Evolutionary conservation across 1,140 invertebrate species (phyloP).

Genomic region (Anastrepha obliqua): DNA sequence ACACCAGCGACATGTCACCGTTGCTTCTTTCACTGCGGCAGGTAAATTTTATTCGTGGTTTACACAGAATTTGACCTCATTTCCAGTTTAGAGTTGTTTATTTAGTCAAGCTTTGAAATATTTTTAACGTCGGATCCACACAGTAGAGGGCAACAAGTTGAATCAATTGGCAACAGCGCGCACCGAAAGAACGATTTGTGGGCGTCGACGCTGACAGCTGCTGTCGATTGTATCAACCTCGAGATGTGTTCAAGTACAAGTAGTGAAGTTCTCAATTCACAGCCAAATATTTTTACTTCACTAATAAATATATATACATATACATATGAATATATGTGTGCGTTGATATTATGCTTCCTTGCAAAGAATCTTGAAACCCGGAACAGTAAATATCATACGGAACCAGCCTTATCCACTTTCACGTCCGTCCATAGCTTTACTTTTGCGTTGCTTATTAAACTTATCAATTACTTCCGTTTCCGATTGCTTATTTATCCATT

Average conservation of each 20-base stretch:
- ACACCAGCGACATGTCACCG: background rate
- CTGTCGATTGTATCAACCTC: background rate
- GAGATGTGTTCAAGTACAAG: too few species aligned
- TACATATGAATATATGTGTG: background rate
- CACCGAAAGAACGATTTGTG: background rate
- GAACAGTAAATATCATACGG: background rate
- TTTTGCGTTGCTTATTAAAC: background rate
- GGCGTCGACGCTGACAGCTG: conserved; percentile 3
- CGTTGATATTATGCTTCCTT: background rate
- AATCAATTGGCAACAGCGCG: background rate
- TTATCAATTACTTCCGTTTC: conserved; percentile 1
- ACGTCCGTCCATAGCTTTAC: background rate
- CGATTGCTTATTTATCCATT: background rate
- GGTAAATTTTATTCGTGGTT: too few species aligned
- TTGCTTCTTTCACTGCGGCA: background rate
- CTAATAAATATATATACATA: background rate
- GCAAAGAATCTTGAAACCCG: conserved; percentile 1
- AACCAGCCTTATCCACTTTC: background rate
- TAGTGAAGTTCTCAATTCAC: too few species aligned
- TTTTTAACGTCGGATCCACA: background rate
- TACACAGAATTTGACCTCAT: background rate
- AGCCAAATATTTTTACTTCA: background rate
- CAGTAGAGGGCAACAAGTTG: conserved; percentile 23
- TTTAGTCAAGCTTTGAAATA: background rate
- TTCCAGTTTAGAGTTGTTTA: background rate